These are phyloP conservation scores for Molossus alvarezi DNA, from an alignment of 2,797 vertebrate species.

Conservation along the genomic window DNA sequence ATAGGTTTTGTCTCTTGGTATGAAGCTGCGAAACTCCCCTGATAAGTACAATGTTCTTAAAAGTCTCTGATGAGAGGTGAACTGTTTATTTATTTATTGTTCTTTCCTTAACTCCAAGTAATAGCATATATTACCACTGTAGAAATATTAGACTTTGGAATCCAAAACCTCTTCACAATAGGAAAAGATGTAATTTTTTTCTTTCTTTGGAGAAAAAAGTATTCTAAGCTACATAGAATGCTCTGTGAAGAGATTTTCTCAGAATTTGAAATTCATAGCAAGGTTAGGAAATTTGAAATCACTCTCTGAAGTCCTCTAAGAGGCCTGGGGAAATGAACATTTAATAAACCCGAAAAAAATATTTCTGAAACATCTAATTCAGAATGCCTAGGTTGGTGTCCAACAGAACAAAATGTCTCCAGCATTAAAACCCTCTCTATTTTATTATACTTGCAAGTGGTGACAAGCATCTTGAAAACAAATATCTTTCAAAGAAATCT, in stretches of 20 bases:
- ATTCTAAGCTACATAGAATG: background rate
- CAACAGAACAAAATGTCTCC: slow-evolving; percentile 43
- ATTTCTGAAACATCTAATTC: slow-evolving; percentile 30
- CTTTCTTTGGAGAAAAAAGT: slow-evolving; percentile 31
- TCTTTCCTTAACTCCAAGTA: slow-evolving; percentile 58
- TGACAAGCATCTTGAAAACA: slow-evolving; percentile 76
- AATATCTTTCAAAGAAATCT: slow-evolving; percentile 72
- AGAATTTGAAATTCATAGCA: slow-evolving; percentile 2
- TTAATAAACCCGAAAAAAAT: slow-evolving; percentile 51
- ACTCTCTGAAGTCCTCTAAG: background rate
- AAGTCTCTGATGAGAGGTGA: background rate
- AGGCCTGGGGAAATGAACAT: background rate
- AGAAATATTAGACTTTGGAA: slow-evolving; percentile 42
- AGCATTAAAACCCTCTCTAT: slow-evolving; percentile 46
- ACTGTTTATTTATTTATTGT: background rate
- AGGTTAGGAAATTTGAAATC: slow-evolving; percentile 41
- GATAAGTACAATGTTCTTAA: background rate
- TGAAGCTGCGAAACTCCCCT: background rate
- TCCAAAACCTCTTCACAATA: slow-evolving; percentile 28
- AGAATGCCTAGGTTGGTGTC: background rate
- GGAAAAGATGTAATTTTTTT: background rate
- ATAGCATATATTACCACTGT: background rate
- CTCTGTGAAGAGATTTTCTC: slow-evolving; percentile 26
- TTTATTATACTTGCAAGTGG: slow-evolving; percentile 76
- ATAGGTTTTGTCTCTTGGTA: background rate